Base-by-base conservation (phyloP, 1,140 invertebrate genomes). In the Bombus confusus region DNA sequence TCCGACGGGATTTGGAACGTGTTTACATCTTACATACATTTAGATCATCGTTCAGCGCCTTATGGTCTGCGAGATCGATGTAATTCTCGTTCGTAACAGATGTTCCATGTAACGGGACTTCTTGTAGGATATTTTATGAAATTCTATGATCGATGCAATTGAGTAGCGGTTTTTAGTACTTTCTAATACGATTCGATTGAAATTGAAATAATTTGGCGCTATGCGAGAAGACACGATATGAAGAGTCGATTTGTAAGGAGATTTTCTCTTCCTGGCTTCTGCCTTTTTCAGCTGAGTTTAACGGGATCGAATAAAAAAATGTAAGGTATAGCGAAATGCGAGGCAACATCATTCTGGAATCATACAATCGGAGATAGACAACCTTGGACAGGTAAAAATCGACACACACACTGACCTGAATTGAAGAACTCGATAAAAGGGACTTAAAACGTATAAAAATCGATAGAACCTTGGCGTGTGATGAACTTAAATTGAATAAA, bases 31-130 rank as follows among this genome's bases (percentile, higher is more conserved):
- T n/a, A n/a, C n/a, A n/a, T n/a, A n/a, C n/a, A n/a, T n/a, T n/a
- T n/a, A 31, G 25, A 59, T n/a, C 74, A 47, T 76, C 43, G 12
- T n/a, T 9, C 47, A 22, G 12, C 15, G 47, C 31, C 34, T 76
- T 34, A 41, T 31, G 15, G 75, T n/a, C 9, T 18, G 9, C 10
- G 28, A 43, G 28, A 31, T 31, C 1, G 2, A 8, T 52, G 25
- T 62, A 39, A 78, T 31, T 41, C 75, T 78, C 22, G 37, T 15
- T 28, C 8, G 28, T 34, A 41, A 78, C 75, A 78, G 75, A 64
- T 78, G 75, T 64, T 78, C 28, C 34, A 31, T 25, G 2, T 78
- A 78, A 78, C 75, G 75, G 75, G 39, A 64, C 39, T 64, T 25
- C 59, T 28, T 43, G 25, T 52, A 22, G 10, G 25, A 41, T 22